These are phyloP conservation scores for Pseudolycoriella hygida DNA, from an alignment of 2,888 invertebrate species.

Conservation along the genomic window DNA sequence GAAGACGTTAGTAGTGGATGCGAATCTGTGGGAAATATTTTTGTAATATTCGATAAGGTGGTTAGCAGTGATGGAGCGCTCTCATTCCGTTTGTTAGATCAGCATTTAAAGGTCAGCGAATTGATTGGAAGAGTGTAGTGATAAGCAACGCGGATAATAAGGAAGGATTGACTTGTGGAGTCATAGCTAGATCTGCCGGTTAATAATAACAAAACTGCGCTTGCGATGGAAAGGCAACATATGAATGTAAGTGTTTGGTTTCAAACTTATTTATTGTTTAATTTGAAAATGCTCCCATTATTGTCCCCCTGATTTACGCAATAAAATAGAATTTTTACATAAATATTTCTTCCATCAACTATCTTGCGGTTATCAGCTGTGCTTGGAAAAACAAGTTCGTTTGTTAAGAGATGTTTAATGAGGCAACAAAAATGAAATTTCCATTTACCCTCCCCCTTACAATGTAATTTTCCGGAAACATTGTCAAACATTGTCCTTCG, in stretches of 20 bases:
- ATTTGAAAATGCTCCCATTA: no score
- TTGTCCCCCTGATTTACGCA: no score
- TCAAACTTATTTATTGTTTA: no score
- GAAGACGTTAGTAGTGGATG: slow-evolving; percentile 50
- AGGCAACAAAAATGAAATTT: no score
- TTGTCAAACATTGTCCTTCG: slow-evolving; percentile 25
- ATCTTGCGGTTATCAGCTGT: no score
- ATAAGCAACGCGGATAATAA: slow-evolving; percentile 29
- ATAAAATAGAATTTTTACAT: no score
- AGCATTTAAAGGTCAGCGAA: slow-evolving; percentile 44
- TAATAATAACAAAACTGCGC: slow-evolving; percentile 73
- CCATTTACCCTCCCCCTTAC: neutral
- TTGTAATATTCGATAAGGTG: slow-evolving; percentile 40
- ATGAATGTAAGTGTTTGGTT: no score
- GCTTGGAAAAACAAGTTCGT: no score
- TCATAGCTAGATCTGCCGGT: slow-evolving; percentile 77
- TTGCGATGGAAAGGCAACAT: slow-evolving; percentile 49
- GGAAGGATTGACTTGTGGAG: slow-evolving; percentile 57
- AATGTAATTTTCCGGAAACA: slow-evolving; percentile 19
- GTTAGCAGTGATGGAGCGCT: slow-evolving; percentile 42
- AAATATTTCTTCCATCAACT: no score
- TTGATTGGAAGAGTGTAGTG: slow-evolving; percentile 60
- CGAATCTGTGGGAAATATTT: slow-evolving; percentile 34
- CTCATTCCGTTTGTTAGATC: slow-evolving; percentile 43
- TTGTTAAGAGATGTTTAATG: no score